phyloP scores from a whole-genome alignment of 2,113 vertebrate species.

The Chauna torquata region DNA sequence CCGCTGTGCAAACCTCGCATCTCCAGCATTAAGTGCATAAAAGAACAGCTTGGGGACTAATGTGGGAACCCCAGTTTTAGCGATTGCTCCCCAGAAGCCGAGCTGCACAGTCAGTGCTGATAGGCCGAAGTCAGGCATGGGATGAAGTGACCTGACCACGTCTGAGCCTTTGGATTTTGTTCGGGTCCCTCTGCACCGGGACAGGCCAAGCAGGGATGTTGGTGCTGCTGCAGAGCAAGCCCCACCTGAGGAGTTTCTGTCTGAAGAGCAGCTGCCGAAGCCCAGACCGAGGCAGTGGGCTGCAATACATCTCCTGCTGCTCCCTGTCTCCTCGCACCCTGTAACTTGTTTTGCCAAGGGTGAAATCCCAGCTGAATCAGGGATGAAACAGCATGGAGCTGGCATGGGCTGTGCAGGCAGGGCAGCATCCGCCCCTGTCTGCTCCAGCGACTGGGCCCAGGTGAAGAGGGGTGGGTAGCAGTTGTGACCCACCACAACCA shows the following conservation, averaged over 20 bases:
- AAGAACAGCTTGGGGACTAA: not conserved
- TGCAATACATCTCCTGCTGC: not conserved
- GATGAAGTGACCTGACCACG: not conserved
- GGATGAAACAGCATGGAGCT: no score
- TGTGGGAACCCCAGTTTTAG: not conserved
- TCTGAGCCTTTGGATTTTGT: not conserved
- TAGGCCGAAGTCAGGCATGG: not conserved
- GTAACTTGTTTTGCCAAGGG: not conserved
- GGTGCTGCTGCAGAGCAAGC: not conserved
- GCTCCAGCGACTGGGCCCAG: not conserved
- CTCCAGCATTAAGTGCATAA: not conserved
- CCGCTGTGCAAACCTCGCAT: not conserved
- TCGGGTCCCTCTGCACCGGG: not conserved
- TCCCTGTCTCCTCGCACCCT: not conserved
- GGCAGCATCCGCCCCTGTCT: not conserved
- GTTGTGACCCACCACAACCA: not conserved
- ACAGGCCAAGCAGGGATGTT: not conserved
- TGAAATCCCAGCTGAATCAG: not conserved
- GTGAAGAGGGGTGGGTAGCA: not conserved
- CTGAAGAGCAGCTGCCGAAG: not conserved
- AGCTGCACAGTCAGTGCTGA: not conserved
- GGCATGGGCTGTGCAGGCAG: no score
- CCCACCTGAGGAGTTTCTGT: not conserved
- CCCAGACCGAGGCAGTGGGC: not conserved
- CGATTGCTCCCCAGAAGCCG: not conserved